A percentile compares a stretch with the other conserved stretches of the same genome.
phyloP scores from a whole-genome alignment of 2,888 invertebrate species.

The Tenthredo livida region DNA sequence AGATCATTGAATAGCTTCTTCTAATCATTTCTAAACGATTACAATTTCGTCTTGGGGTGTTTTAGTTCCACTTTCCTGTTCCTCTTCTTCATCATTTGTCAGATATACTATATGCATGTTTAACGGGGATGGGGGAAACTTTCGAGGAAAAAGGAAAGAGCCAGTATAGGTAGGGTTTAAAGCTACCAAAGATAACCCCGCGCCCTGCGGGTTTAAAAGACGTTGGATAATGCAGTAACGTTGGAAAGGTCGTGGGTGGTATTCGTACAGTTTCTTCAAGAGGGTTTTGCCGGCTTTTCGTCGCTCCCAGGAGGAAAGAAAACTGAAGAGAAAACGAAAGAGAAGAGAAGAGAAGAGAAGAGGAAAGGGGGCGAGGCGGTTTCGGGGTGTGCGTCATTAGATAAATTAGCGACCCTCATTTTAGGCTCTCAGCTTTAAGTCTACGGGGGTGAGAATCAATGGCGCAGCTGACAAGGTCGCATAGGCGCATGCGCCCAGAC shows the following conservation, averaged over 20 bases:
- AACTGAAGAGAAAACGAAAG: background rate
- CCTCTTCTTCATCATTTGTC: background rate
- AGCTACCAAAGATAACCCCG: conserved; percentile 17
- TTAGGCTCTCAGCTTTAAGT: conserved; percentile 75
- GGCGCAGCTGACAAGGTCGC: conserved; percentile 76
- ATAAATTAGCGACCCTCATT: conserved; percentile 72
- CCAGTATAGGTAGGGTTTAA: background rate
- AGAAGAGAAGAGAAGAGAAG: background rate
- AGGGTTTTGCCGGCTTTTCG: background rate
- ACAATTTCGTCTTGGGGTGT: background rate
- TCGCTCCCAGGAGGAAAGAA: background rate
- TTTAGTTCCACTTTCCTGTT: background rate
- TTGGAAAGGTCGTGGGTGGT: conserved; percentile 45
- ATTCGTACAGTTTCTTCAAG: background rate
- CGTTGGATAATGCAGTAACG: conserved; percentile 35
- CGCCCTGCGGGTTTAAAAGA: conserved; percentile 28
- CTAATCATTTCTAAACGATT: background rate
- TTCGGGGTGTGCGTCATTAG: background rate
- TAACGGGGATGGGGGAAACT: background rate
- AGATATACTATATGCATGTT: background rate
- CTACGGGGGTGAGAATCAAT: conserved; percentile 73
- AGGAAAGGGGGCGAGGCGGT: background rate
- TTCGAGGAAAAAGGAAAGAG: background rate
- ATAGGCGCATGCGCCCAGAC: conserved; percentile 76
- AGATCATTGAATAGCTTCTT: background rate